Evolutionary conservation across 2,113 vertebrate genomes (phyloP).

Genomic region (Rhombomys opimus): DNA sequence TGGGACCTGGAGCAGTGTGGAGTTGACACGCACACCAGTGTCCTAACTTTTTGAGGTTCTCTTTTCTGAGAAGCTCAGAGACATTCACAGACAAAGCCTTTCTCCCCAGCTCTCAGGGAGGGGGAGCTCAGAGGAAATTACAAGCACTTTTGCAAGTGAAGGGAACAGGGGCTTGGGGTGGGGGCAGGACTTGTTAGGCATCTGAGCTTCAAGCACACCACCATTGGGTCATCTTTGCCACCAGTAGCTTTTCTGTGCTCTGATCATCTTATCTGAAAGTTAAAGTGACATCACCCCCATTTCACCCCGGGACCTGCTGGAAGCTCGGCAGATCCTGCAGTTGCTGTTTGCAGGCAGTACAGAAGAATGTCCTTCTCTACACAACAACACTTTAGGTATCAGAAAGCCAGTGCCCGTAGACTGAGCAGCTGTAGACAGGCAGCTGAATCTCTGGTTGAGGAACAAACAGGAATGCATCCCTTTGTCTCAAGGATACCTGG

Average conservation of each 20-base stretch:
- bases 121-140: not conserved
- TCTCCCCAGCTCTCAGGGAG: not conserved
- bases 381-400: not conserved
- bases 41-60: not conserved
- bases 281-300: no score
- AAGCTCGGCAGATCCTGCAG: accelerated
- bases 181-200: no score
- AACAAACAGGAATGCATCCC: not conserved
- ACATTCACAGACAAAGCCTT: accelerated
- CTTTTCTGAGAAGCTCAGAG: not conserved
- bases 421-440: not conserved
- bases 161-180: not conserved
- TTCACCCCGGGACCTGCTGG: accelerated
- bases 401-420: not conserved
- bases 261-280: not conserved
- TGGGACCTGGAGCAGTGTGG: not conserved
- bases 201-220: not conserved
- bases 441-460: not conserved
- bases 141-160: not conserved
- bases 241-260: not conserved
- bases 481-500: not conserved
- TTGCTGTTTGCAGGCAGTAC: accelerated
- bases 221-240: not conserved
- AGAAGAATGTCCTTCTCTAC: no score
- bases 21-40: not conserved